Percentiles rank a stretch among this genome's conserved stretches.
Conservation (phyloP, 2,888 invertebrate genomes). For the Chaitophorus viminalis region DNA sequence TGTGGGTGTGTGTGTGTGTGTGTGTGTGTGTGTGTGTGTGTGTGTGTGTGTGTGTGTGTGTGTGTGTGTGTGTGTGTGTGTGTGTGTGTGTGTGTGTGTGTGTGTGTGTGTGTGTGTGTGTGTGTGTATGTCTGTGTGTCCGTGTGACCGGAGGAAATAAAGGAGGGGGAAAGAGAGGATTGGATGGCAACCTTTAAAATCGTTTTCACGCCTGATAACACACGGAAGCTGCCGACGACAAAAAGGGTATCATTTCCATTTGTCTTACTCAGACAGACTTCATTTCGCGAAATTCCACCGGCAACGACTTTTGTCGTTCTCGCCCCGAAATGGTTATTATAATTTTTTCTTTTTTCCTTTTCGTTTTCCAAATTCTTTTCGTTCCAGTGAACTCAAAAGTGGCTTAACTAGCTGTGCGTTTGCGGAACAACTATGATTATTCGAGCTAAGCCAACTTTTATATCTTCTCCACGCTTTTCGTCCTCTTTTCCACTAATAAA, state of each 20-base stretch:
- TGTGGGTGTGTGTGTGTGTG: too few species aligned
- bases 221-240: constrained; percentile 21
- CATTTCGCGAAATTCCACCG: constrained; percentile 1
- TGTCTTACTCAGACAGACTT: constrained; percentile 43
- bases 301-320: not conserved
- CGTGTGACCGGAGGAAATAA: not conserved
- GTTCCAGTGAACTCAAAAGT: not conserved
- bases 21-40: too few species aligned
- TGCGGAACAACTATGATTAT: too few species aligned
- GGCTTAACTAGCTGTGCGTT: not conserved
- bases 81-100: too few species aligned
- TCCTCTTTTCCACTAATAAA: not conserved
- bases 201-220: constrained; percentile 60
- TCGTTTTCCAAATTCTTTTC: not conserved
- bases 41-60: too few species aligned
- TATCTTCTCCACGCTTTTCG: not conserved
- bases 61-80: too few species aligned
- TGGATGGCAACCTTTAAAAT: constrained; percentile 39
- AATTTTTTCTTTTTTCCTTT: not conserved
- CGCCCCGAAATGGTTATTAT: not conserved
- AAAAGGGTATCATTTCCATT: constrained; percentile 55
- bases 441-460: too few species aligned
- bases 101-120: too few species aligned
- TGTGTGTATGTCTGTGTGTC: too few species aligned
- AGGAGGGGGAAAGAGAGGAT: not conserved